Base-by-base conservation (phyloP, 1,140 invertebrate species). In the Pseudachorutes palmiensis region DNA sequence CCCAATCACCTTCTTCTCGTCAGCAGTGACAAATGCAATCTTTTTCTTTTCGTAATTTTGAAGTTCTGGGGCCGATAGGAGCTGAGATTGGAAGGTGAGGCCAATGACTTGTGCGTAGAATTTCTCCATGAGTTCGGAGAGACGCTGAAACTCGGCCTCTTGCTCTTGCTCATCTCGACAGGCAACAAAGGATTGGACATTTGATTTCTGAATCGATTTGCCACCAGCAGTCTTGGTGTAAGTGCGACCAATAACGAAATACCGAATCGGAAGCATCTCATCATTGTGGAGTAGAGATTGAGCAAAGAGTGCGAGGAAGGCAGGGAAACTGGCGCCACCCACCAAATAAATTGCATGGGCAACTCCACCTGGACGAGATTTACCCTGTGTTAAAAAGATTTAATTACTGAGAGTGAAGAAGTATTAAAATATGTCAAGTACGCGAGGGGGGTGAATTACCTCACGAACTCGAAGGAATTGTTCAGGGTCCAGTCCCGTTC, bases 391-490 rank as follows among this genome's bases (percentile, higher is more conserved):
- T 32, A 59, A 59, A 59, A 45, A 59, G 22, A 60, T 59, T 59
- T 22, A 26, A 29, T 19, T 30, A 57, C 29, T 32, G 59, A 60
- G 59, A 63, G 22, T 5, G 12, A 55, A 24, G 12, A 55, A 55
- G 24, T 55, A 9, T 55, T 55, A 19, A 41, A 41, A 41, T 19
- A 5, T 41, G 19, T 41, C 3, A 55, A 62, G 0, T n/a, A n/a
- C n/a, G n/a, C n/a, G n/a, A n/a, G n/a, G n/a, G n/a, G n/a, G n/a
- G n/a, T n/a, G n/a, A n/a, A 1, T 63, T 61, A 70, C 71, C 69
- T 72, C 69, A 33, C 71, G 32, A 24, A 72, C 45, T 9, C 65
- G 45, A 49, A 72, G 60, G 62, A 72, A 66, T 45, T 70, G 64
- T 19, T 55, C 31, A n/a, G 33, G 41, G 12, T 72, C 65, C 45